Base-by-base conservation (phyloP, 2,797 vertebrate genomes). In the Threskiornis aethiopicus region DNA sequence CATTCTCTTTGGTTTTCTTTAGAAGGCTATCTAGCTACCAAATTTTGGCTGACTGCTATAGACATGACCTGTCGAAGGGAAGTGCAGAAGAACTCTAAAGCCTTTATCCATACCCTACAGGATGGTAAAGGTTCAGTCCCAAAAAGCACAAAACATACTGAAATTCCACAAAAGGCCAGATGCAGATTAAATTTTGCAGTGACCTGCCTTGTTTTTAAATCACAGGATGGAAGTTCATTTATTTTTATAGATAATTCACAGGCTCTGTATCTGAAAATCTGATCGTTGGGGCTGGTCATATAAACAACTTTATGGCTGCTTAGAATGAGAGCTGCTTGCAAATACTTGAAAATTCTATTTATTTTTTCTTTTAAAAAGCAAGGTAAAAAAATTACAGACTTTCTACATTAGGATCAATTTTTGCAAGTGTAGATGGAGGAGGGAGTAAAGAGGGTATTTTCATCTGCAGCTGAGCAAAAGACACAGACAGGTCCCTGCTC, bases 281-380 rank as follows among this genome's bases (percentile, higher is more conserved):
- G 10, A 8, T 67, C 6, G 19, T 33, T 7, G 1, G 62, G 15
- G 10, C 8, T 51, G 21, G 19, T n/a, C 10, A 0, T 47, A 28
- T 24, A 37, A 57, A 58, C 9, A 82, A 25, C 1, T 25, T 84
- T 10, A 37, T 41, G 72, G 3, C 54, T 80, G 24, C 46, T 66
- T 51, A 49, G 26, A 71, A 65, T 49, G 29, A 84, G 7, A 90
- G 11, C 9, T 78, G 16, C 3, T 28, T 82, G 26, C 9, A 91
- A 84, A 69, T 54, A 19, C 22, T 61, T 49, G 20, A 85, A 81
- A 92, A 72, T 41, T 37, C 33, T 2, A 44, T 84, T 44, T 35
- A 28, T 49, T 55, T 76, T 85, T 55, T 62, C 10, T 62, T 83
- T 59, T 54, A 15, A 59, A 69, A 85, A n/a, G 6, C 15, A 24